These are phyloP conservation scores for Circaetus gallicus DNA, from an alignment of 2,113 vertebrate genomes.

Conservation along the genomic window DNA sequence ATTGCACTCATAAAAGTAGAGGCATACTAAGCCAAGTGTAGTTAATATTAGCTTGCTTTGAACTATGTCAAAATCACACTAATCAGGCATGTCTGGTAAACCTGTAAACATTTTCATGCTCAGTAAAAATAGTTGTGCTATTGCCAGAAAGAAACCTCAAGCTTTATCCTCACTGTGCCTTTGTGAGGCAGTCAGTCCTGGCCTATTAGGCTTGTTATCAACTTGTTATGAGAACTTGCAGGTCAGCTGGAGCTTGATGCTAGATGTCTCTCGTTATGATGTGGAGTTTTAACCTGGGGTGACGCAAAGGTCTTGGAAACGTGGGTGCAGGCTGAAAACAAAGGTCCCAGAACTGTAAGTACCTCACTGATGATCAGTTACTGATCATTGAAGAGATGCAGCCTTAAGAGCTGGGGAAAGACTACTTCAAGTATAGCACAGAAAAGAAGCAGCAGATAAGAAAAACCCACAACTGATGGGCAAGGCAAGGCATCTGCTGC, in stretches of 20 bases:
- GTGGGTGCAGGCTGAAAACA: not conserved
- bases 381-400: not conserved
- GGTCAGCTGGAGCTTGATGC: not conserved
- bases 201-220: not conserved
- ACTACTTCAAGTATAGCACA: not conserved
- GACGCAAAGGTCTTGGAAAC: not conserved
- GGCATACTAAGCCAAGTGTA: not conserved
- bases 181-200: not conserved
- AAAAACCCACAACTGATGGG: not conserved
- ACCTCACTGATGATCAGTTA: not conserved
- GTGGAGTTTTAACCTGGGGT: not conserved
- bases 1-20: not conserved
- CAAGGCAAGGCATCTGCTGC: not conserved
- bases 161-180: not conserved
- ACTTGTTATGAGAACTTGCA: not conserved
- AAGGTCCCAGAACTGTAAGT: not conserved
- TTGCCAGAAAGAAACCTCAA: not conserved
- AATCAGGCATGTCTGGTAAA: not conserved
- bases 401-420: not conserved
- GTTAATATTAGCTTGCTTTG: not conserved
- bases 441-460: not conserved
- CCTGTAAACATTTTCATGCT: not conserved
- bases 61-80: not conserved
- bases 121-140: not conserved
- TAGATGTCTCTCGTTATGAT: not conserved